Evolutionary conservation across 2,888 invertebrate species (phyloP), one percentile per base, ranked within the genome.

Genomic region (Crocallis elinguaria): DNA sequence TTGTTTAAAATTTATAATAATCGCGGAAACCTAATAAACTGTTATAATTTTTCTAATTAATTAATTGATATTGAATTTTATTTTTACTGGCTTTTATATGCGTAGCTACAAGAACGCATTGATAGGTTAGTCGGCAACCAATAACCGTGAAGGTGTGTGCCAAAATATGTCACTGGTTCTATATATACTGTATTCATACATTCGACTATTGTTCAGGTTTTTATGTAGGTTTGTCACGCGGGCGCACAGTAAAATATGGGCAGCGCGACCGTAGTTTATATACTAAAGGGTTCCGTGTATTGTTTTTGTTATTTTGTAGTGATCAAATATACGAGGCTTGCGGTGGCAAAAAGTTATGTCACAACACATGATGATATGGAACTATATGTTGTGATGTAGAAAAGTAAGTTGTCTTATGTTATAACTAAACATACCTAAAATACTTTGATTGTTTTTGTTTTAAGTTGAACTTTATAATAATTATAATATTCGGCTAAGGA

Each of bases 221-320:
- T 84, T 83, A 84, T 80, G 72, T 64, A 61, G 57, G 52, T 67
- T 70, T 69, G 79, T 79, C 84, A 84, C 83, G 84, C 77, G 64
- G 61, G 25, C 32, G 16, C 16, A 39, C 8, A 33, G 43, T 58
- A 58, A 48, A 42, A 36, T 50, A 45, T 45, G 51, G 32, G 14
- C 42, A 43, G 43, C 16, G 13, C 17, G 36, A 48, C 39, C 32
- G 32, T 11, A n/a, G 43, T 35, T 48, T 42, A 43, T 48, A 6
- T 29, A 42, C 32, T 23, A 52, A 37, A 48, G 43, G 60, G 62
- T 65, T 57, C 64, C 32, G 60, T 54, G 7, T 27, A 43, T 44
- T 19, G 37, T 53, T 53, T 50, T 59, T 52, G 38, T 37, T 14
- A 33, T 44, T 25, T 42, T 53, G 35, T 32, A 21, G 37, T 11